These are phyloP conservation scores for Laticauda laticaudata DNA, from an alignment of 2,113 vertebrate species.

Conservation along the genomic window DNA sequence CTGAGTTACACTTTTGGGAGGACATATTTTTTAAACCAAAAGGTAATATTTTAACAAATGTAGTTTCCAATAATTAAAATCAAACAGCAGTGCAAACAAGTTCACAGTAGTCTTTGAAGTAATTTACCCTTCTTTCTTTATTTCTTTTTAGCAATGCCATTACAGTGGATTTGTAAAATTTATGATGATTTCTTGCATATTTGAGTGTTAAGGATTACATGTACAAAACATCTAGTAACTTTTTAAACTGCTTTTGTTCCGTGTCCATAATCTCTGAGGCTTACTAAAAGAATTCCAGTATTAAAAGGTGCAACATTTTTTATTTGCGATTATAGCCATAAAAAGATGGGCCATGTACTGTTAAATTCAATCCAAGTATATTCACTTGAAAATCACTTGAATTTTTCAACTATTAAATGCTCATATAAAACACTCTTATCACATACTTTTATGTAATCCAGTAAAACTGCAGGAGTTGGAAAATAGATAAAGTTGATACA, in stretches of 20 bases:
- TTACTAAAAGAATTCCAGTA: background rate
- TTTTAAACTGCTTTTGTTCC: background rate
- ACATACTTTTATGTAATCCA: background rate
- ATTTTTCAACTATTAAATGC: background rate
- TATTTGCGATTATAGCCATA: background rate
- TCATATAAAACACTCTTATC: background rate
- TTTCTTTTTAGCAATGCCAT: background rate
- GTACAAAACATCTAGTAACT: background rate
- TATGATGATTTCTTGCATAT: slow-evolving; percentile 25
- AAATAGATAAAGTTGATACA: background rate
- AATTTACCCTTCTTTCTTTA: background rate
- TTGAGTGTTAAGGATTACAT: slow-evolving; percentile 7
- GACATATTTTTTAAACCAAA: slow-evolving; percentile 42
- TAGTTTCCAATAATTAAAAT: slow-evolving; percentile 43
- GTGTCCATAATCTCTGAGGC: background rate
- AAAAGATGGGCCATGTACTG: background rate
- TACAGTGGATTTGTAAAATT: background rate
- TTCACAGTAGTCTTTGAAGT: slow-evolving; percentile 29
- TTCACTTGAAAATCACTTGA: background rate
- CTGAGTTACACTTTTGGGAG: background rate
- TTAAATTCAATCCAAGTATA: background rate
- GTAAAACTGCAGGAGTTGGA: background rate
- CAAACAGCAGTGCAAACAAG: slow-evolving; percentile 24
- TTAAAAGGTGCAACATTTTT: background rate
- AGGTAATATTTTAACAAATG: slow-evolving; percentile 40